Conservation (phyloP, 2,113 vertebrate species). For the Columba livia region DNA sequence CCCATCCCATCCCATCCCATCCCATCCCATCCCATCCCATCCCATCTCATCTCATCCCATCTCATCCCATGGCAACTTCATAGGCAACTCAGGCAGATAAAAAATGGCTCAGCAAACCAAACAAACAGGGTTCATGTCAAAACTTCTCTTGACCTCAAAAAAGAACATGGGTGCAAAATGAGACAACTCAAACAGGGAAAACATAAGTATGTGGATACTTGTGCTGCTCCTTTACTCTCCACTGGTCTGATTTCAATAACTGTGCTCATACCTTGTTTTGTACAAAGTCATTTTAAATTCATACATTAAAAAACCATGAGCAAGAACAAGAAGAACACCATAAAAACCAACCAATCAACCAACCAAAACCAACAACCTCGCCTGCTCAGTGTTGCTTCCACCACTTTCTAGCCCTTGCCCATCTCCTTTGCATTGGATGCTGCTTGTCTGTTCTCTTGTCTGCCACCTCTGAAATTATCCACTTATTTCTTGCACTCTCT, state of each 20-base stretch:
- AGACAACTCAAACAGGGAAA: background rate
- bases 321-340: no score
- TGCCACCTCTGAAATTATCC: background rate
- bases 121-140: background rate
- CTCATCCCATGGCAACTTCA: background rate
- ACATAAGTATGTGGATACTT: fast-evolving
- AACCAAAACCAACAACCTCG: no score
- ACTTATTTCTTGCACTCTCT: background rate
- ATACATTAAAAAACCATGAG: background rate
- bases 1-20: background rate
- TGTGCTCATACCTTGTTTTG: background rate
- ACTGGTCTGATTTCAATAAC: background rate
- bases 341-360: no score
- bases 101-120: background rate
- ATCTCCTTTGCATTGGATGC: background rate
- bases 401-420: background rate
- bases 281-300: background rate
- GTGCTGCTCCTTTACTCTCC: background rate
- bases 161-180: background rate
- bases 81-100: background rate
- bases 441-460: background rate
- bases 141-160: background rate
- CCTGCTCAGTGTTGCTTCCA: background rate
- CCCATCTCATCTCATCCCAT: background rate
- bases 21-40: background rate